Evolutionary conservation across 2,888 invertebrate genomes (phyloP), one percentile per base, ranked within the genome.

Genomic region (Eristalis arbustorum): DNA sequence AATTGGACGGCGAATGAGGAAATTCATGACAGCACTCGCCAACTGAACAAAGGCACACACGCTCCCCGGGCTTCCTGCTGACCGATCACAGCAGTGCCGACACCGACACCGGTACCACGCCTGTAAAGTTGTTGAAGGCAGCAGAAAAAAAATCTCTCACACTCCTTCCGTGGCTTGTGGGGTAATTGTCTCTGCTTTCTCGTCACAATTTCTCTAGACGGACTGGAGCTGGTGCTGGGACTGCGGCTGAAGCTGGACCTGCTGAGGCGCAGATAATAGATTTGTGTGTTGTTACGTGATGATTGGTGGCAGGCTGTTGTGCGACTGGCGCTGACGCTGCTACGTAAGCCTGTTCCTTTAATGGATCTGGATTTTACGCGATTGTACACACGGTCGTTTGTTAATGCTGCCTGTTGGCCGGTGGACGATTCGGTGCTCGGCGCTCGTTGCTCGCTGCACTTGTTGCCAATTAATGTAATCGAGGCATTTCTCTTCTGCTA

Each of bases 161-260:
- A 49, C 77, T 78, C 82, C 82, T 87, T 82, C 82, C 85, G 85
- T 67, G 67, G 74, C 82, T 82, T 62, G 85, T 85, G 77, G 85
- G 77, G 40, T 82, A 87, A 82, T 87, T 78, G 85, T 87, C 73
- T 78, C 82, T 25, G 69, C 85, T 87, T 87, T 87, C 82, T 75
- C 78, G 74, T 78, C 85, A 87, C 85, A 82, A 71, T 82, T 87
- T 82, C 85, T 63, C 69, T 72, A 22, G 3, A 40, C 34, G 23
- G 42, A 61, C 34, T 49, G 49, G 49, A 49, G 49, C 49, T 49
- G 49, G 49, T 18, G 49, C 8, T 13, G 13, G 18, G 31, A 42
- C 23, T 49, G 49, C 18, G 18, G 18, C 49, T 49, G 18, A 8
- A 18, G 49, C 18, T 18, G 49, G 49, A 49, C 18, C 8, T 37